These are phyloP conservation scores for Seriola aureovittata DNA, from an alignment of 2,113 vertebrate species.

Conservation along the genomic window DNA sequence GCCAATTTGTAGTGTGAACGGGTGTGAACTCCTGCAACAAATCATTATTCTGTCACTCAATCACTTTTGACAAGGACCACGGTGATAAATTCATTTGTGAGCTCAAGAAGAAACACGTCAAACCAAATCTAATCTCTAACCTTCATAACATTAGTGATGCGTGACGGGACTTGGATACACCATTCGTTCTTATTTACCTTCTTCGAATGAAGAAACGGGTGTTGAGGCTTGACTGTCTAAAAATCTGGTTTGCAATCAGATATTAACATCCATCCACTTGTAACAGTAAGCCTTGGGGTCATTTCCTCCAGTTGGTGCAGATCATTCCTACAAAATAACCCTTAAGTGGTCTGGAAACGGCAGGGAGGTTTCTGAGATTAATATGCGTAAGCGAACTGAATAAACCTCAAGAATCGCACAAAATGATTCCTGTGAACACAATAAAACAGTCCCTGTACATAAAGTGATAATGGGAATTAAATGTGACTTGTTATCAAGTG, in stretches of 20 bases:
- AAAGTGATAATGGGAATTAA: neutral
- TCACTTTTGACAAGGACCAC: constrained; percentile 8
- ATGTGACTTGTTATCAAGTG: neutral
- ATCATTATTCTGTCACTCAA: constrained; percentile 23
- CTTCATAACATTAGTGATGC: neutral
- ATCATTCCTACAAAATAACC: too few relatives aligned
- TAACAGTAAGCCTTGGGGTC: too few relatives aligned
- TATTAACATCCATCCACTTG: neutral
- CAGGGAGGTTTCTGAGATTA: neutral
- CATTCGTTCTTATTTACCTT: neutral
- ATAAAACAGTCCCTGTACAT: neutral
- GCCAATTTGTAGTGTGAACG: neutral
- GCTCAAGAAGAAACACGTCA: neutral
- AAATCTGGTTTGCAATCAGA: neutral
- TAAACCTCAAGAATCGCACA: neutral
- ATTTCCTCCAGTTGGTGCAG: too few relatives aligned
- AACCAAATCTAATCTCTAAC: neutral
- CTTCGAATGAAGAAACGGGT: neutral
- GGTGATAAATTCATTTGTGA: constrained; percentile 11
- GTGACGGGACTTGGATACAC: neutral
- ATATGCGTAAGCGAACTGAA: neutral
- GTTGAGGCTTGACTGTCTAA: too few relatives aligned
- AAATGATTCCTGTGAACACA: neutral
- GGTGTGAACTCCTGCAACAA: constrained; percentile 11
- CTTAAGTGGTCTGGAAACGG: too few relatives aligned